phyloP scores from a whole-genome alignment of 1,140 invertebrate species.

The Diorhabda elongata region DNA sequence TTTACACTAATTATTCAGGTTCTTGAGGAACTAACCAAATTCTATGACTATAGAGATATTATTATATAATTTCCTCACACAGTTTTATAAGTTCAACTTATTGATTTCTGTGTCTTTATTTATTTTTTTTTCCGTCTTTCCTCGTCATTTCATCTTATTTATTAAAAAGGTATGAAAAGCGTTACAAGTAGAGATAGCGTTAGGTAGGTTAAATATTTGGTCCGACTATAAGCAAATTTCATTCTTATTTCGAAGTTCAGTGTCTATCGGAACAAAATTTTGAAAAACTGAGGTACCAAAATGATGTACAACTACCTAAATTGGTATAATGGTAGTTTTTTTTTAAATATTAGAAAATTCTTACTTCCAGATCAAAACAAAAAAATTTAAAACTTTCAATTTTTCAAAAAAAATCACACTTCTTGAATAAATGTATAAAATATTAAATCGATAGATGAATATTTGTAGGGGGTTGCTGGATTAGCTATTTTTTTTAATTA shows the following conservation, averaged over 20 bases:
- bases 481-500: background rate
- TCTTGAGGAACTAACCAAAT: background rate
- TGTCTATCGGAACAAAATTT: too few relatives aligned
- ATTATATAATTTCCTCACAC: background rate
- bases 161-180: constrained; percentile 12
- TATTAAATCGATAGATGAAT: background rate
- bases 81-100: background rate
- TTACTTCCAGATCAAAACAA: background rate
- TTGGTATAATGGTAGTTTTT: too few relatives aligned
- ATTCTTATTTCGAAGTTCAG: too few relatives aligned
- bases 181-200: constrained; percentile 9
- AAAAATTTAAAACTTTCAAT: background rate
- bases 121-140: background rate
- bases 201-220: constrained; percentile 12
- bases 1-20: constrained; percentile 1
- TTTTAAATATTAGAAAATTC: background rate
- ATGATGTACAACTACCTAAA: too few relatives aligned
- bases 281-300: too few relatives aligned
- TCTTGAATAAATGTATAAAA: background rate
- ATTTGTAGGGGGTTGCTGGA: background rate
- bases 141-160: background rate
- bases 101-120: background rate
- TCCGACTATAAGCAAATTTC: constrained; percentile 20
- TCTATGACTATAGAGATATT: background rate
- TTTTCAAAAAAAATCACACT: background rate